These are phyloP conservation scores for Synanthedon vespiformis DNA, from an alignment of 2,888 invertebrate species.

Conservation along the genomic window DNA sequence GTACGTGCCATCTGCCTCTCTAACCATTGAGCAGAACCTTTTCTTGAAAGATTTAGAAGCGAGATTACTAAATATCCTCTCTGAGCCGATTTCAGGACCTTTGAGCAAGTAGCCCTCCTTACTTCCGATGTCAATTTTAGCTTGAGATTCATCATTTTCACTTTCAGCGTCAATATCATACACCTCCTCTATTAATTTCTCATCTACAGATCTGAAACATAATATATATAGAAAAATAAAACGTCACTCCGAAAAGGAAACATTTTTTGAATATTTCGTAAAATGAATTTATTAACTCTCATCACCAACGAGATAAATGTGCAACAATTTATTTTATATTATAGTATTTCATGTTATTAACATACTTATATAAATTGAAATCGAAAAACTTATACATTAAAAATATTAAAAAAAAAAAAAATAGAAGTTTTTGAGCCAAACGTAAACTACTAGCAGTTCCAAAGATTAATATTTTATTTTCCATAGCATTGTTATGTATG, in stretches of 20 bases:
- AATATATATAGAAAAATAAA: background rate
- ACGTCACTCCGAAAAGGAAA: background rate
- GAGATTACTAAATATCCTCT: constrained; percentile 91
- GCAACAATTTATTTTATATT: too few relatives aligned
- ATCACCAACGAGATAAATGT: too few relatives aligned
- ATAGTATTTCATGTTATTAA: too few relatives aligned
- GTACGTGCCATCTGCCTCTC: constrained; percentile 92
- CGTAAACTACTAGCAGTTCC: too few relatives aligned
- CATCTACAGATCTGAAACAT: constrained; percentile 38
- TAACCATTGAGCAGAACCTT: constrained; percentile 87
- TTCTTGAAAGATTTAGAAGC: constrained; percentile 94
- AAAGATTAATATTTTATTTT: too few relatives aligned
- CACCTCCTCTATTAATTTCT: constrained; percentile 77
- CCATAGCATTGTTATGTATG: too few relatives aligned
- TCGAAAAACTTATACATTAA: too few relatives aligned
- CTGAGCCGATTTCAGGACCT: constrained; percentile 91
- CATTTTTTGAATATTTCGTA: too few relatives aligned
- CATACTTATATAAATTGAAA: too few relatives aligned
- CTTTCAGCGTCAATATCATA: constrained; percentile 92
- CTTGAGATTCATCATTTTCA: constrained; percentile 80
- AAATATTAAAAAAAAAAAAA: too few relatives aligned
- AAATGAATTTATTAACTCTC: too few relatives aligned
- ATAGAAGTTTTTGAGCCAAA: too few relatives aligned
- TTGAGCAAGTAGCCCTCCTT: constrained; percentile 93
- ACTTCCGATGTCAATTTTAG: constrained; percentile 81